Evolutionary conservation across 2,113 vertebrate species (phyloP).

Genomic region (Erythrocercus mccallii): DNA sequence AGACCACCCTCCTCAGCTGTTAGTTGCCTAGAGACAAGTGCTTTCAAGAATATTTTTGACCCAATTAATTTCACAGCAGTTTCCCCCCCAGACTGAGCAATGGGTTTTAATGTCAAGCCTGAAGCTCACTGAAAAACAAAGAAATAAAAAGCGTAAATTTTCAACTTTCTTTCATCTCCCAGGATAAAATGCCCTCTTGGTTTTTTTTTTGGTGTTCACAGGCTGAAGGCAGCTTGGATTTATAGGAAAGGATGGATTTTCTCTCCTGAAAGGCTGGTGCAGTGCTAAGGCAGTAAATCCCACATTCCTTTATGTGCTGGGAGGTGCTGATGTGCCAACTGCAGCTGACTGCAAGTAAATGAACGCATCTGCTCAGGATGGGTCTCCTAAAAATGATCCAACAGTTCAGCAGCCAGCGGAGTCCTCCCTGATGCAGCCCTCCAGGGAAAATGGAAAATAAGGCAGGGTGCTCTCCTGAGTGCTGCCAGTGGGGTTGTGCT

Average conservation of each 20-base stretch:
- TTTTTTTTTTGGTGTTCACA: neutral
- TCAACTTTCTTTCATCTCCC: neutral
- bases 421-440: neutral
- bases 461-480: neutral
- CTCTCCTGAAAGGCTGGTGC: neutral
- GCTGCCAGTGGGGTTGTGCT: neutral
- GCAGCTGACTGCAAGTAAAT: neutral
- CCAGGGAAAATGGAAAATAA: neutral
- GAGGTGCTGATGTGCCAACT: no score
- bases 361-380: neutral
- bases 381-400: neutral
- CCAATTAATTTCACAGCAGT: constrained; percentile 48
- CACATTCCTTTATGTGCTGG: fast-evolving
- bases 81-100: neutral
- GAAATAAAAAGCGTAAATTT: neutral
- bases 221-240: neutral
- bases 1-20: constrained; percentile 20
- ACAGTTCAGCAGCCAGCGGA: neutral
- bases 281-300: neutral
- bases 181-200: neutral
- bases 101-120: neutral
- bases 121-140: constrained; percentile 10
- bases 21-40: constrained; percentile 52
- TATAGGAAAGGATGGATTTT: neutral
- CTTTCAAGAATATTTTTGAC: constrained; percentile 48